Evolutionary conservation across 1,140 invertebrate species (phyloP).

Genomic region (Trachymyrmex septentrionalis): DNA sequence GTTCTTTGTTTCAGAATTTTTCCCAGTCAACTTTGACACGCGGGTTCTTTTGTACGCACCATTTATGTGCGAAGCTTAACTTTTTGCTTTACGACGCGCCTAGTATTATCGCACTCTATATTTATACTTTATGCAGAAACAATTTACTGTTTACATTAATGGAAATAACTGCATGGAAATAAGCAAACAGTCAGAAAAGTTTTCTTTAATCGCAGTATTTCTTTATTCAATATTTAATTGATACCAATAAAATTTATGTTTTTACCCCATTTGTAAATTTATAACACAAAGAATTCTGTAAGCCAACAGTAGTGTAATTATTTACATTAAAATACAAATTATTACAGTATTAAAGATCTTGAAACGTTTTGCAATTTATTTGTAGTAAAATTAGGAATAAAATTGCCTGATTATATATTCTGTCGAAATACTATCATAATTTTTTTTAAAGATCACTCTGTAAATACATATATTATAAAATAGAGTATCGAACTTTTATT

Average conservation of each 20-base stretch:
- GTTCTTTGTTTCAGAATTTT: slow-evolving; percentile 67
- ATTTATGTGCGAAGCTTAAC: slow-evolving; percentile 43
- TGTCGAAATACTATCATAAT: slow-evolving; percentile 10
- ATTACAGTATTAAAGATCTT: neutral
- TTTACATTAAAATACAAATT: slow-evolving; percentile 1
- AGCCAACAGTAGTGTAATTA: neutral
- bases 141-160: slow-evolving; percentile 14
- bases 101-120: slow-evolving; percentile 49
- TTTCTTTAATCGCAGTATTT: neutral
- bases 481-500: neutral
- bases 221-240: neutral
- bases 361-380: neutral
- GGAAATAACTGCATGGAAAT: slow-evolving; percentile 8
- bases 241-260: neutral
- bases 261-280: neutral
- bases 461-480: neutral
- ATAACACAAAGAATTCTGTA: neutral
- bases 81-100: slow-evolving; percentile 19
- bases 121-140: slow-evolving; percentile 40
- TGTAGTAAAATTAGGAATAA: neutral
- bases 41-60: slow-evolving; percentile 52
- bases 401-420: neutral
- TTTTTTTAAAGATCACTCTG: neutral
- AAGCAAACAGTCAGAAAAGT: neutral
- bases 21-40: slow-evolving; percentile 55